Evolutionary conservation across 2,113 vertebrate genomes (phyloP), one percentile per base, ranked within the genome.

Genomic region (Taxidea taxus): DNA sequence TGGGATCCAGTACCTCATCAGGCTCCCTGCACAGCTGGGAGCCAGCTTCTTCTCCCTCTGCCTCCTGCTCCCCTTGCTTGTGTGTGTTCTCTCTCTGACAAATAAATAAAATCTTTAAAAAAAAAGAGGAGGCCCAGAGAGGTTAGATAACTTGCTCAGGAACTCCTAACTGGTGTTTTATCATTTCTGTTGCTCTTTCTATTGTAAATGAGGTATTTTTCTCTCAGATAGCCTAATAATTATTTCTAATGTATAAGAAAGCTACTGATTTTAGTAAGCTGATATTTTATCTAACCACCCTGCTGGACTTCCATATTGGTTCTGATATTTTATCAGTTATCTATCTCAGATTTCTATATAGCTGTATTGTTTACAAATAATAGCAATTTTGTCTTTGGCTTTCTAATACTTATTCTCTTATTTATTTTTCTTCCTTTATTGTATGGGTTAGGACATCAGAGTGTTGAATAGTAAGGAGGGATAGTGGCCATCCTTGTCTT

Each of bases 401-500:
- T 89, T 89, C 80, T 64, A 88, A 83, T 94, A 39, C 54, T 80
- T 88, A 86, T 72, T 96, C 23, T 80, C 34, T 94, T 31, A 58
- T 87, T 87, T 87, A 68, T 90, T 60, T 96, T 87, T 91, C 34
- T 58, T 64, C 31, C 6, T 34, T 39, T 77, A 78, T 42, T 89
- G 7, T 27, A 89, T 75, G 91, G 42, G 58, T 90, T 87, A 88
- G 27, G 34, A 58, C 51, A 89, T 82, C 25, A 72, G 12, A 21
- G 6, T 91, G 31, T 78, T 91, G n/a, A 75, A 56, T 47, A 82
- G 16, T 78, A 94, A 83, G 13, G 80, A 14, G 39, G 56, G 47
- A 84, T 49, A 74, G 21, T 95, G 72, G 16, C 39, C 51, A 60
- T 90, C 16, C 4, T 66, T 93, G 6, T 86, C 56, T 93, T 68